These are phyloP conservation scores for Drosophila prostipennis DNA, from an alignment of 2,888 invertebrate species.

Conservation along the genomic window DNA sequence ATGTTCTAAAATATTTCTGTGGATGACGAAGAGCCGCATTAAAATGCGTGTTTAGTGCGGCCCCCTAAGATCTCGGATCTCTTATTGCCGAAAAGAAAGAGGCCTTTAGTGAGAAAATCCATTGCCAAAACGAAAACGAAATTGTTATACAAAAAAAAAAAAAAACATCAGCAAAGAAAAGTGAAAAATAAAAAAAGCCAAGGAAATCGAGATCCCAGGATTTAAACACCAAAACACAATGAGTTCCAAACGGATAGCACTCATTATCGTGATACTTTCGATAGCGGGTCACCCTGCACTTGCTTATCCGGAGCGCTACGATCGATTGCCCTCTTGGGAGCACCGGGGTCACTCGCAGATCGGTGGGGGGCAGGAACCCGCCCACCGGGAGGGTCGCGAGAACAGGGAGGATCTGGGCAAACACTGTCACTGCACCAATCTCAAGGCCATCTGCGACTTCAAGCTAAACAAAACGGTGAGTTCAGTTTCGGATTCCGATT, in stretches of 20 bases:
- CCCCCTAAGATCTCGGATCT: slow-evolving; percentile 14
- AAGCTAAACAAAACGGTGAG: slow-evolving; percentile 33
- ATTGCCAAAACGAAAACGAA: slow-evolving; percentile 1
- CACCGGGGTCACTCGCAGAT: slow-evolving; percentile 6
- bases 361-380: slow-evolving; percentile 5
- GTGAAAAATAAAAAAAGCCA: neutral
- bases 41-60: slow-evolving; percentile 57
- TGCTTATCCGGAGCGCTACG: neutral
- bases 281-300: no score
- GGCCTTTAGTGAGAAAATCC: neutral
- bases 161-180: slow-evolving; percentile 10
- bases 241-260: neutral
- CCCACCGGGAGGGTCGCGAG: slow-evolving; percentile 8
- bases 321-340: neutral
- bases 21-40: slow-evolving; percentile 55
- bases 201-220: neutral
- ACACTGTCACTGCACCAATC: slow-evolving; percentile 9
- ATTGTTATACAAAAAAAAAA: neutral
- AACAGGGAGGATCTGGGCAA: slow-evolving; percentile 6
- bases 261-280: neutral
- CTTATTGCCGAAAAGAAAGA: slow-evolving; percentile 2
- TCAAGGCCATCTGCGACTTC: slow-evolving; percentile 25
- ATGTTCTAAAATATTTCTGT: slow-evolving; percentile 52
- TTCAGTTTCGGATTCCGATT: neutral
- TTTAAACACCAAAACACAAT: neutral